A percentile compares a stretch with the other conserved stretches of the same genome.
phyloP scores from a whole-genome alignment of 2,888 invertebrate species.

The Holacanthella duospinosa region DNA sequence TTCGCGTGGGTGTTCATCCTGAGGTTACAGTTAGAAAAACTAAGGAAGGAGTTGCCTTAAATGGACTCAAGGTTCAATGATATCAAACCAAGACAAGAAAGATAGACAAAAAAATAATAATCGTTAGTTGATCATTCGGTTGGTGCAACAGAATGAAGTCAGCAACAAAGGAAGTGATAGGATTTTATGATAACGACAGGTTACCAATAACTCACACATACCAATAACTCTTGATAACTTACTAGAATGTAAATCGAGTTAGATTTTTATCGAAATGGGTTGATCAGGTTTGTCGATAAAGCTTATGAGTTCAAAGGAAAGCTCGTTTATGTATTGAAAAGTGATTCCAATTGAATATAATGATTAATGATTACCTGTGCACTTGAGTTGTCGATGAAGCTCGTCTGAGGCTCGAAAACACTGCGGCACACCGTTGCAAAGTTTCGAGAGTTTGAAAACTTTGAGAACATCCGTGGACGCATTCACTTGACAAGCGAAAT shows the following conservation, averaged over 20 bases:
- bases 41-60: neutral
- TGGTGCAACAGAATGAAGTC: too few relatives aligned
- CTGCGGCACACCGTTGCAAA: constrained; percentile 82
- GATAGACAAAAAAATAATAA: neutral
- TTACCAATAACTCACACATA: too few relatives aligned
- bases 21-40: constrained; percentile 4
- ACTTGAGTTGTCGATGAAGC: constrained; percentile 76
- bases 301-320: too few relatives aligned
- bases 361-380: constrained; percentile 89
- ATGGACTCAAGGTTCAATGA: neutral
- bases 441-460: constrained; percentile 84
- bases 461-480: constrained; percentile 89
- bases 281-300: too few relatives aligned
- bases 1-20: neutral
- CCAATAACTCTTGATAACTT: too few relatives aligned
- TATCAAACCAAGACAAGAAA: neutral
- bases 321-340: too few relatives aligned
- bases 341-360: too few relatives aligned
- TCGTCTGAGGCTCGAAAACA: constrained; percentile 89
- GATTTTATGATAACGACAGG: too few relatives aligned
- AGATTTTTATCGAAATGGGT: too few relatives aligned
- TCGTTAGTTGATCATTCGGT: too few relatives aligned
- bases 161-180: too few relatives aligned
- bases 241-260: too few relatives aligned
- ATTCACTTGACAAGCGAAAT: constrained; percentile 94